Evolutionary conservation across 2,888 invertebrate genomes (phyloP), one percentile per base, ranked within the genome.

Genomic region (Idaea straminata): DNA sequence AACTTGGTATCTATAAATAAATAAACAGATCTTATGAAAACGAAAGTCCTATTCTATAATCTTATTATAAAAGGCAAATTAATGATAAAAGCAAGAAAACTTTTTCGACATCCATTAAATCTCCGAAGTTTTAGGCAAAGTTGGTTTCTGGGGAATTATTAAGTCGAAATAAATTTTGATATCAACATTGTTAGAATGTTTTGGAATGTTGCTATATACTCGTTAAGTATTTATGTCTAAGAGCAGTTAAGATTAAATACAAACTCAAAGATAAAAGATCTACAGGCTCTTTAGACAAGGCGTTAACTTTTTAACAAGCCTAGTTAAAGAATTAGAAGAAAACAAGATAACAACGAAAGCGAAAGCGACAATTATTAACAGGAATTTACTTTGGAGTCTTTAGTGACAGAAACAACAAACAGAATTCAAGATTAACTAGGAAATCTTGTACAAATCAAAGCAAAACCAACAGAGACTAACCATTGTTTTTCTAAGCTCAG

Each of bases 51-150:
- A 78, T 76, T 75, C 71, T 76, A 75, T 81, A 82, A 81, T 80
- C 81, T 78, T 74, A 76, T 81, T 82, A 80, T 75, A 74, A 81
- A 82, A 81, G 79, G 73, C 72, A 81, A 82, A 82, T 83, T 82
- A 79, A 80, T 78, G 77, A 78, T 79, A 81, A 77, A 81, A 79
- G 77, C 77, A 61, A 66, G 64, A 72, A 69, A 80, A 78, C 74
- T 80, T 78, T 65, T 35, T 61, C 72, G 71, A 75, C 75, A 76
- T 79, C 79, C 78, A 79, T 80, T 77, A 80, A 74, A 80, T 72
- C 73, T 73, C 68, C 63, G 62, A 72, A 74, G 72, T 70, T 77
- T 78, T 69, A 64, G 63, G 73, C 72, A 68, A 77, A 77, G 76
- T 78, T 78, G 68, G 64, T 65, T 66, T 47, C 69, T 69, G 71